phyloP scores from a whole-genome alignment of 2,113 vertebrate species.

The Nothobranchius kuhntae region DNA sequence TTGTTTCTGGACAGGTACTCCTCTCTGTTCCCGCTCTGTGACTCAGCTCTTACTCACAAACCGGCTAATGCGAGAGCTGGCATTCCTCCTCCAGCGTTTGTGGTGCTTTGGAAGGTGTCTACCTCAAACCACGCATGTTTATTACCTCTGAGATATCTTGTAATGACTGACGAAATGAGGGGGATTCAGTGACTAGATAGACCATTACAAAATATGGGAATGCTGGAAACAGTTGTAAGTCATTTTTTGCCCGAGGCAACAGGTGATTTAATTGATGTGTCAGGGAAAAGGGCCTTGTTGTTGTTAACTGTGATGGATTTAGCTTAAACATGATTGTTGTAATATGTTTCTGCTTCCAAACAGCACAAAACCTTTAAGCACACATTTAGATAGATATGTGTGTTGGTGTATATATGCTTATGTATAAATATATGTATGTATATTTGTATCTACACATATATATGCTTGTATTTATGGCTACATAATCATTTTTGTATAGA shows the following conservation, averaged over 20 bases:
- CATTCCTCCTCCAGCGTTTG: conserved; percentile 27
- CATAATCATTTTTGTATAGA: too few species aligned
- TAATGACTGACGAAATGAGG: conserved; percentile 44
- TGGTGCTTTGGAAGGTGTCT: conserved; percentile 25
- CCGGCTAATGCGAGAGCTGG: conserved; percentile 5
- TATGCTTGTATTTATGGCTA: too few species aligned
- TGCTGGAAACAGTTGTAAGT: conserved; percentile 47
- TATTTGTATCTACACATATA: too few species aligned
- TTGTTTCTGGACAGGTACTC: conserved; percentile 58
- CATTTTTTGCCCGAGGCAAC: conserved; percentile 31
- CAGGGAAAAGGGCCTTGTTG: background rate
- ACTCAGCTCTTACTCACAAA: conserved; percentile 57
- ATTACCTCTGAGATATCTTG: conserved; percentile 50
- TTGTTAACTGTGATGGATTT: conserved; percentile 35
- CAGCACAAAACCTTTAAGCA: too few species aligned
- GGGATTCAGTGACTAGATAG: conserved; percentile 52
- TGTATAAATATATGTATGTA: too few species aligned
- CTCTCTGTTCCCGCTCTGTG: conserved; percentile 47
- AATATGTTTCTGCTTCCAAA: background rate
- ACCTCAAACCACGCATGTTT: conserved; percentile 36
- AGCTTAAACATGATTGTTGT: background rate
- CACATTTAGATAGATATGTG: too few species aligned
- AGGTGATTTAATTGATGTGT: conserved; percentile 38
- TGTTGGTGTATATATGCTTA: too few species aligned
- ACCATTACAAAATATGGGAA: conserved; percentile 63